Percentiles rank a stretch among this genome's conserved stretches.
These are phyloP conservation scores for Alosa alosa DNA, from an alignment of 2,113 vertebrate genomes.

Conservation along the genomic window DNA sequence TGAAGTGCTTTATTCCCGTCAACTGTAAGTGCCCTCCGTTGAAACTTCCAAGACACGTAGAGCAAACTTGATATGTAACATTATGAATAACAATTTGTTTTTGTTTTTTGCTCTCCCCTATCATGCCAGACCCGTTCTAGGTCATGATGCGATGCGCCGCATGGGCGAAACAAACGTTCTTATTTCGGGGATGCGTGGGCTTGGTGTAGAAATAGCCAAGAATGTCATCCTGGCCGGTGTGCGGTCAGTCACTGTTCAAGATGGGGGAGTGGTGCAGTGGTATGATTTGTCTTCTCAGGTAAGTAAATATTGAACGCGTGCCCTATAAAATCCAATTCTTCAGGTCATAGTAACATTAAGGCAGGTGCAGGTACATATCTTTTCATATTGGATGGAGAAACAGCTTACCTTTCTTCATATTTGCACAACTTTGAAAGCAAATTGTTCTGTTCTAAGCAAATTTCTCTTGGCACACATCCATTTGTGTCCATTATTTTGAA, in stretches of 20 bases:
- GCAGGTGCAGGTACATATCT: too few species aligned
- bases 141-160: conserved; percentile 70
- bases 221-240: conserved; percentile 84
- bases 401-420: too few species aligned
- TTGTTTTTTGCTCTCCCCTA: neutral
- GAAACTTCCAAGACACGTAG: neutral
- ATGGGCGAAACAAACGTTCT: conserved; percentile 73
- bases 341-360: too few species aligned
- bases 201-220: conserved; percentile 86
- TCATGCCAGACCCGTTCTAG: conserved; percentile 79
- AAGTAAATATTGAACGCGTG: conserved; percentile 20
- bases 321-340: too few species aligned
- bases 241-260: conserved; percentile 82
- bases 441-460: too few species aligned
- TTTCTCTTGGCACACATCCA: too few species aligned
- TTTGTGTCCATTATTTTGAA: too few species aligned
- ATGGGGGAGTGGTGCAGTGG: conserved; percentile 62
- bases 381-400: too few species aligned
- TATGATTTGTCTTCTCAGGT: conserved; percentile 82
- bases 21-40: conserved; percentile 74
- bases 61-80: neutral
- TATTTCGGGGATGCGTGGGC: conserved; percentile 81
- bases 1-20: conserved; percentile 78
- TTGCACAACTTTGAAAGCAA: too few species aligned
- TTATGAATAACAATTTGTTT: neutral